Percentiles rank a stretch among this genome's conserved stretches.
phyloP scores from a whole-genome alignment of 2,888 invertebrate genomes.

The Caenorhabditis doughertyi region DNA sequence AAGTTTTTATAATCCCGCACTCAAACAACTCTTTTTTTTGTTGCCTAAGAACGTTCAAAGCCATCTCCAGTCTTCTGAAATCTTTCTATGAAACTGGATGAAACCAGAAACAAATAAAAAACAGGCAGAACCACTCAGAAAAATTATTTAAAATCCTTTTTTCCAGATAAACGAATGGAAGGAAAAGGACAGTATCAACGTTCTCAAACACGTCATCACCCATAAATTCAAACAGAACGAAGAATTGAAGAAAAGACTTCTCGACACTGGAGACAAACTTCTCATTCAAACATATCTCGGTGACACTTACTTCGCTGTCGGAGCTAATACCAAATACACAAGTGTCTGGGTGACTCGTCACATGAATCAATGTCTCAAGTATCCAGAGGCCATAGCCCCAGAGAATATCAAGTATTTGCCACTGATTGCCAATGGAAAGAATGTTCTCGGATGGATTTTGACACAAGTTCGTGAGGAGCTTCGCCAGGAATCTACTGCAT shows the following conservation, averaged over 20 bases:
- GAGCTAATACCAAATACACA: constrained; percentile 42
- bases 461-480: constrained; percentile 54
- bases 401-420: constrained; percentile 47
- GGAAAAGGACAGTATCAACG: constrained; percentile 61
- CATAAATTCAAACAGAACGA: constrained; percentile 73
- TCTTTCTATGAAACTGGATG: no score
- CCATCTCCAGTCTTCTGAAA: no score
- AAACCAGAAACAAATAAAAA: no score
- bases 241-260: constrained; percentile 56
- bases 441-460: constrained; percentile 58
- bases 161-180: constrained; percentile 74
- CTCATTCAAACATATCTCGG: constrained; percentile 65
- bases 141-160: no score
- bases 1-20: no score
- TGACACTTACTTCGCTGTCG: constrained; percentile 64
- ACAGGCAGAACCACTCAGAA: no score
- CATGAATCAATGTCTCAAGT: constrained; percentile 46
- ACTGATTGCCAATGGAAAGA: constrained; percentile 64
- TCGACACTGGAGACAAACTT: constrained; percentile 63
- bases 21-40: no score
- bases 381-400: no score
- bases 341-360: constrained; percentile 55
- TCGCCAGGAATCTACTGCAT: constrained; percentile 16
- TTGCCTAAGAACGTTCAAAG: no score
- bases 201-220: constrained; percentile 71